Base-by-base conservation (phyloP, 2,888 invertebrate species). In the Papilio protenor region DNA sequence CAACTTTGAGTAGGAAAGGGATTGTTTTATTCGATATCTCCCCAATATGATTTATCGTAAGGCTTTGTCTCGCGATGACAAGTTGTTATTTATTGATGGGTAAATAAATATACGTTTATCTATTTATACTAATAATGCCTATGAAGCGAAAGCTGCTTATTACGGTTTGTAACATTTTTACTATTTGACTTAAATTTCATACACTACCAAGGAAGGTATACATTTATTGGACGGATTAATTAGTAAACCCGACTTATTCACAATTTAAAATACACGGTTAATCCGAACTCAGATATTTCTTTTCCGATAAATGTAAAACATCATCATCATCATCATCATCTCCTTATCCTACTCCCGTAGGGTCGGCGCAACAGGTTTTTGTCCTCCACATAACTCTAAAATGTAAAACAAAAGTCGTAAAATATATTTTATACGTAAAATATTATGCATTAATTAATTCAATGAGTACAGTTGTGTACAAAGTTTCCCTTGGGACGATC, bases 1-100 rank as follows among this genome's bases (percentile, higher is more conserved):
- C 45, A 77, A 57, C 73, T 75, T 71, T 55, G 61, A 71, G 75
- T 72, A 61, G 80, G 73, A 75, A 76, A 79, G 80, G 75, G 78
- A 79, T 82, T 80, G 80, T 81, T 84, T 77, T 82, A 82, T 79
- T 73, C 73, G 75, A 75, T 79, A 45, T 79, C 80, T 81, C 75
- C 75, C 82, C 75, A 71, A 64, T 76, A 81, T 81, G 73, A 79
- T 79, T 79, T 79, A 79, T 79, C 11, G 70, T 40, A 12, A 18
- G 59, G 73, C 73, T 69, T 76, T 79, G 59, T 76, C 45, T 66
- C 49, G 27, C 45, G 45, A 40, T 52, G 64, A 64, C 45, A n/a
- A 52, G 27, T 45, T 70, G 59, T 76, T 73, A 69, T 73, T 77
- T 73, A 77, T 77, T 69, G 23, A 66, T 52, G 45, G 71, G 52